Evolutionary conservation across 2,888 invertebrate species (phyloP), one percentile per base, ranked within the genome.

Genomic region (Malachius bipustulatus): DNA sequence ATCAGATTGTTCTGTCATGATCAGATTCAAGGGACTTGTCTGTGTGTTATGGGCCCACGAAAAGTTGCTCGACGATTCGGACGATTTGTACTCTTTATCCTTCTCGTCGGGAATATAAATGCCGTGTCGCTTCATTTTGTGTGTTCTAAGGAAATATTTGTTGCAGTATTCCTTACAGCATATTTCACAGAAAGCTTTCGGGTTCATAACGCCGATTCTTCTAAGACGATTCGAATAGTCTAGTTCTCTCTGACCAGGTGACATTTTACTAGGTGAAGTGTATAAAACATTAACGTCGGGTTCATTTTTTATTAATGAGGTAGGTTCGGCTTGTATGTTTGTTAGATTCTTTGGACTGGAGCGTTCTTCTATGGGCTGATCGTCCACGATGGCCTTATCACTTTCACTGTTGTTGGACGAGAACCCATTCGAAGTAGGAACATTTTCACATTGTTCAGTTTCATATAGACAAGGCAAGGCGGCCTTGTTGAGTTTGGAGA

Each of bases 101-200:
- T 65, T 66, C 47, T 81, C 72, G 57, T 75, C 69, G 2, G 72
- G 71, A 35, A 75, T 63, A 42, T 70, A 71, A 19, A 91, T 79
- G 1, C 91, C 91, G 60, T 96, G 94, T n/a, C 85, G 75, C 58
- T 90, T 85, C 65, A 85, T 79, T 55, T 91, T 88, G 63, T 96
- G 96, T 31, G 88, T 87, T 35, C 87, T 72, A 28, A 96, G 68
- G 56, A 91, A 91, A 57, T 90, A 90, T 60, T 89, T 89, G 58
- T 89, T 91, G 59, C 85, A 88, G 57, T 90, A 90, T 59, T 90
- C 89, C 57, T 89, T 88, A 62, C 85, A 83, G 60, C 91, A 91
- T 39, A 90, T 75, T 60, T 90, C 88, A 61, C 91, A 91, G 60
- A 87, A 90, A n/a, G 88, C 87, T 54, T 90, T 88, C 2, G 82